Evolutionary conservation across 2,113 vertebrate genomes (phyloP).

Genomic region (Podarcis cretensis): DNA sequence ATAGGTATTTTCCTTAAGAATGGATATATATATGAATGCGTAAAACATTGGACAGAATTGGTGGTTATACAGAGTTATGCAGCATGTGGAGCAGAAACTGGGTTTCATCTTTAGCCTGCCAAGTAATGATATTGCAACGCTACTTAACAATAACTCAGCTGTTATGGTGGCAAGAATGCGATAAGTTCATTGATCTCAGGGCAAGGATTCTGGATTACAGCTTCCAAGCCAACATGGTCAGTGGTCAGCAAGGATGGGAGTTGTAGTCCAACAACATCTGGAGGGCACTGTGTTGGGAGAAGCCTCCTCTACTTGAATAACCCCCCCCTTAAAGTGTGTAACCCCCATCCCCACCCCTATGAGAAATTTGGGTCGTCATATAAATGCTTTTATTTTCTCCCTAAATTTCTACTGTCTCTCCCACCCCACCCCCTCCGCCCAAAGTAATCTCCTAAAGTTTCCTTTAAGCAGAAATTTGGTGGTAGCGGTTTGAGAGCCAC

Average conservation of each 20-base stretch:
- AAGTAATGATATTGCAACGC: not conserved
- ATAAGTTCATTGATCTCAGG: constrained; percentile 17
- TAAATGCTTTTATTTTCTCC: not conserved
- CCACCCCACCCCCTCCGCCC: not conserved
- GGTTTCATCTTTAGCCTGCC: no score
- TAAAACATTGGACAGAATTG: not conserved
- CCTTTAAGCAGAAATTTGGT: not conserved
- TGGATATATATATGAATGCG: not conserved
- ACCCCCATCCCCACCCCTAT: not conserved
- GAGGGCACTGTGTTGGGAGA: no score
- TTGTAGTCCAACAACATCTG: no score
- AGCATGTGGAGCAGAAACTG: not conserved
- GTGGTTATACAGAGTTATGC: not conserved
- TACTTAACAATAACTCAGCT: not conserved
- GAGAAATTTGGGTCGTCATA: not conserved
- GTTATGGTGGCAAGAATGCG: not conserved
- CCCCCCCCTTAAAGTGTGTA: not conserved
- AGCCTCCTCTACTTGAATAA: not conserved
- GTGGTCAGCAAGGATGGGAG: no score
- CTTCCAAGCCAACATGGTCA: no score
- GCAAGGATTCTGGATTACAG: no score
- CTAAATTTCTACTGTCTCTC: not conserved
- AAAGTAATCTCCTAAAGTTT: not conserved
- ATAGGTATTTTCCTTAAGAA: no score
- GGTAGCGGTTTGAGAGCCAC: not conserved